phyloP scores from a whole-genome alignment of 2,888 invertebrate species.

The Esperia sulphurella region DNA sequence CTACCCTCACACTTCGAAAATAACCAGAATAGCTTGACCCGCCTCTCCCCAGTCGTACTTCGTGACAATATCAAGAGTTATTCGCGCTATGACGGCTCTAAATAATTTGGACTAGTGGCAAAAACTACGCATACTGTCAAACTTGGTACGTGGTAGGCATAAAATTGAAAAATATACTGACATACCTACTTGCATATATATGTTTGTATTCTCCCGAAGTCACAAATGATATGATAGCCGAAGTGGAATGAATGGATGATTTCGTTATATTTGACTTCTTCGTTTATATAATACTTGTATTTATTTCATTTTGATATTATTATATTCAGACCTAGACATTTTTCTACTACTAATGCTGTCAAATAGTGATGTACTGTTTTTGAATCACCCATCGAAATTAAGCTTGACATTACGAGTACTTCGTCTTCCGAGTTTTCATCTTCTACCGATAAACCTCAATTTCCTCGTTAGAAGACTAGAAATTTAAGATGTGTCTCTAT shows the following conservation, averaged over 20 bases:
- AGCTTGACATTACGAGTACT: too few species aligned
- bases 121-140: conserved; percentile 54
- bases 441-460: too few species aligned
- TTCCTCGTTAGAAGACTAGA: too few species aligned
- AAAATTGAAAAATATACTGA: conserved; percentile 71
- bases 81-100: conserved; percentile 36
- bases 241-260: conserved; percentile 65
- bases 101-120: conserved; percentile 39
- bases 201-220: conserved; percentile 51
- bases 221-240: conserved; percentile 65
- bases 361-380: too few species aligned
- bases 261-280: conserved; percentile 48
- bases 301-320: background rate
- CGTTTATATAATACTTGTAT: background rate
- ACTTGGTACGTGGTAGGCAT: conserved; percentile 58
- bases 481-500: too few species aligned
- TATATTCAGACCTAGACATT: too few species aligned
- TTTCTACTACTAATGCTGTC: too few species aligned
- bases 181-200: conserved; percentile 44
- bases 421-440: too few species aligned
- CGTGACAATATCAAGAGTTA: conserved; percentile 14
- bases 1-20: conserved; percentile 51
- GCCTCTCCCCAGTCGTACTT: conserved; percentile 18
- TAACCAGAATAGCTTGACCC: conserved; percentile 33
- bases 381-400: too few species aligned